phyloP scores from a whole-genome alignment of 2,113 vertebrate genomes.

The Pluvialis apricaria region DNA sequence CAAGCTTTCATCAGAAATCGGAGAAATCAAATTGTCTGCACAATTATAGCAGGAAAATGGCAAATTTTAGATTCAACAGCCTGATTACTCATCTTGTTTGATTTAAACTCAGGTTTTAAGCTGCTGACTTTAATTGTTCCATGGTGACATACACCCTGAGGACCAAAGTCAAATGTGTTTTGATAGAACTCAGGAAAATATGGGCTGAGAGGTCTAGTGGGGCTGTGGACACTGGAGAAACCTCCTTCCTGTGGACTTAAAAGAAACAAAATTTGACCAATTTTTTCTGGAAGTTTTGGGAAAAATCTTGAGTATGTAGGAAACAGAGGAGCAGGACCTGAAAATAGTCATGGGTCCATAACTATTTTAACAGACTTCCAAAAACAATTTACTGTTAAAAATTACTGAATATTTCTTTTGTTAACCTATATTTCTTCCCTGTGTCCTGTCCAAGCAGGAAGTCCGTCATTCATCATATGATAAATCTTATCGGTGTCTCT shows the following conservation, averaged over 20 bases:
- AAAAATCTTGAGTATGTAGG: background rate
- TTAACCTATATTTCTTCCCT: background rate
- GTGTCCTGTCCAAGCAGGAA: background rate
- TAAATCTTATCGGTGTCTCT: background rate
- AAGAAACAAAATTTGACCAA: background rate
- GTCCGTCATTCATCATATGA: background rate
- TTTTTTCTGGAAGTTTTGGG: background rate
- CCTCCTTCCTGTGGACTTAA: background rate
- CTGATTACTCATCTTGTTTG: background rate
- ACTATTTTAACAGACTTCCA: background rate
- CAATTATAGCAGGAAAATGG: background rate
- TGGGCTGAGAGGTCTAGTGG: background rate
- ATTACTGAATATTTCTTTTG: background rate
- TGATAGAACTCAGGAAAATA: background rate
- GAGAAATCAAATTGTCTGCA: background rate
- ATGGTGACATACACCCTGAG: background rate
- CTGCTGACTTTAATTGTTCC: background rate
- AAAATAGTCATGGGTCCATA: background rate
- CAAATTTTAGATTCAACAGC: background rate
- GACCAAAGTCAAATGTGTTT: background rate
- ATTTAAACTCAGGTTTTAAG: background rate
- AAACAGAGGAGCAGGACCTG: background rate
- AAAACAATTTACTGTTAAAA: background rate
- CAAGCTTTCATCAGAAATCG: background rate
- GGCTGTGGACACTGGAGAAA: background rate